phyloP scores from a whole-genome alignment of 1,140 invertebrate genomes.

The Temnothorax nylanderi region DNA sequence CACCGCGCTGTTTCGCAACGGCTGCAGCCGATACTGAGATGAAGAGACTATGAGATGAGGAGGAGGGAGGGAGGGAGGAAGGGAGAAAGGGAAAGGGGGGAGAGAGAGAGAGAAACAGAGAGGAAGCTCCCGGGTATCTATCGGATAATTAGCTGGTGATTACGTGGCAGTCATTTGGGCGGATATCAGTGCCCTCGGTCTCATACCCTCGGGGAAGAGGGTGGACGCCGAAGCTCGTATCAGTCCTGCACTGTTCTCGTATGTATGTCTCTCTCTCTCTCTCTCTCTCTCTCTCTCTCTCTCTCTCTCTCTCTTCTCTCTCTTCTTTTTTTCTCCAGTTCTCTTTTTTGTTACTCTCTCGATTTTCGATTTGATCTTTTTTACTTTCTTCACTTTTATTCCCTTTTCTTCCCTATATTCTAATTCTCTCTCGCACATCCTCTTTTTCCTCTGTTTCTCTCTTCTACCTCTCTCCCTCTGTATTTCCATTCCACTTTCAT shows the following conservation, averaged over 20 bases:
- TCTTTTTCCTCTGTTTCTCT: not conserved
- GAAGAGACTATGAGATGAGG: conserved; percentile 37
- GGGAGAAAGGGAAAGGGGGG: not conserved
- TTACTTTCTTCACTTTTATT: conserved; percentile 14
- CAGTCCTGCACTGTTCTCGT: conserved; percentile 54
- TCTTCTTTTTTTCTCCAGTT: not conserved
- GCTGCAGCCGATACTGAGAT: conserved; percentile 74
- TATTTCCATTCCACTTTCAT: conserved; percentile 32
- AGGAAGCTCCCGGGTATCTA: conserved; percentile 80
- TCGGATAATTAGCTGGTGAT: conserved; percentile 85
- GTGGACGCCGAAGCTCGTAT: conserved; percentile 37
- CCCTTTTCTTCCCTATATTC: not conserved
- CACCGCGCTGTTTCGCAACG: conserved; percentile 55
- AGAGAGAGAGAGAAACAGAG: conserved; percentile 23
- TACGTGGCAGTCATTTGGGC: conserved; percentile 83
- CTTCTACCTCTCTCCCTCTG: not conserved
- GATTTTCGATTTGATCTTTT: conserved; percentile 44
- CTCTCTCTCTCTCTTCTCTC: conserved; percentile 23
- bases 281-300: conserved; percentile 10
- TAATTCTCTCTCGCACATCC: conserved; percentile 10
- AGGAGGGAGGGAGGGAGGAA: not conserved
- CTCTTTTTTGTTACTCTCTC: conserved; percentile 20
- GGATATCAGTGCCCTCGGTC: conserved; percentile 79
- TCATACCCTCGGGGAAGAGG: conserved; percentile 68
- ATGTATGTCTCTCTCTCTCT: not conserved